Evolutionary conservation across 2,113 vertebrate genomes (phyloP).

Genomic region (Istiophorus platypterus): DNA sequence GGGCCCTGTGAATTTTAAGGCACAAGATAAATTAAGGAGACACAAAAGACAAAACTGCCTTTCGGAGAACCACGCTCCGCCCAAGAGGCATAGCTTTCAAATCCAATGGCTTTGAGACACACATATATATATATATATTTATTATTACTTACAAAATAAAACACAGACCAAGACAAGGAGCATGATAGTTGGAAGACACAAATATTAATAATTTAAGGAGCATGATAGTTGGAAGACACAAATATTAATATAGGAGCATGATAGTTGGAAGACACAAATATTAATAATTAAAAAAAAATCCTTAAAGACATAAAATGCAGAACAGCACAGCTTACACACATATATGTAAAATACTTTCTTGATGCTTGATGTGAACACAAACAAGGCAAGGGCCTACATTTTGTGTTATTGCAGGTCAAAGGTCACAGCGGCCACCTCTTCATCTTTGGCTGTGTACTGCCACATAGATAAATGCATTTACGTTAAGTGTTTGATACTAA

Average conservation of each 20-base stretch:
- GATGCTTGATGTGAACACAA: slow-evolving; percentile 7
- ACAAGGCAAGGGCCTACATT: slow-evolving; percentile 4
- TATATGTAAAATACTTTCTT: slow-evolving; percentile 49
- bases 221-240: neutral
- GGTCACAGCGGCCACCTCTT: neutral
- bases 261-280: neutral
- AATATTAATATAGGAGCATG: neutral
- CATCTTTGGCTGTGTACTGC: slow-evolving; percentile 25
- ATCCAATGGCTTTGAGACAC: slow-evolving; percentile 8
- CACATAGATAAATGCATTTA: neutral
- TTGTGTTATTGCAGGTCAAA: slow-evolving; percentile 29
- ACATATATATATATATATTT: neutral
- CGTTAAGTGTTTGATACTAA: neutral
- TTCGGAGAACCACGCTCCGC: slow-evolving; percentile 5
- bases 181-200: neutral
- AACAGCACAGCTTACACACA: slow-evolving; percentile 11
- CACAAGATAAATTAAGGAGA: slow-evolving; percentile 86
- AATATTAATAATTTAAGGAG: neutral
- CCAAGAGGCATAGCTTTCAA: slow-evolving; percentile 34
- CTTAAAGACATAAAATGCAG: slow-evolving; percentile 4
- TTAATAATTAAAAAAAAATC: neutral
- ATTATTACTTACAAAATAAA: slow-evolving; percentile 19
- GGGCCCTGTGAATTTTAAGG: slow-evolving; percentile 82
- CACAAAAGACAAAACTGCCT: slow-evolving; percentile 60
- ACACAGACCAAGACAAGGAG: neutral